Evolutionary conservation across 1,140 invertebrate genomes (phyloP), one percentile per base, ranked within the genome.

Genomic region (Anastrepha obliqua): DNA sequence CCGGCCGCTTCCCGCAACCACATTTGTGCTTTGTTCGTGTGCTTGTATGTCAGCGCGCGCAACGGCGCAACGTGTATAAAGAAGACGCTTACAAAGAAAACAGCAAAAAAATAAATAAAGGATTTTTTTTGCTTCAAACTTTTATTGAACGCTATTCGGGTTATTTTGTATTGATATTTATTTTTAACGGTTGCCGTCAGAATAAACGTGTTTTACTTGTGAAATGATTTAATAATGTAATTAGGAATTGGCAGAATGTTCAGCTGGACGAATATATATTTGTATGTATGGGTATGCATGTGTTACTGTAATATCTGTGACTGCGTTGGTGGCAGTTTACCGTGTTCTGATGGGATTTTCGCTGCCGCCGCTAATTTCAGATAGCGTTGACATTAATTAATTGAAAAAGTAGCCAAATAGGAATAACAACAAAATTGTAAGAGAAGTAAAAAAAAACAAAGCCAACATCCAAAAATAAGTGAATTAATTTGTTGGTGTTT

Each of bases 131-230:
- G 3, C 8, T 62, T 60, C 85, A 58, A 62, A 59, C 85, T 60
- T 20, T 11, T 62, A 44, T 86, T 86, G 15, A 17, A 13, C 42
- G 29, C 20, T 86, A 42, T 42, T 39, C 55, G 85, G 20, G 42
- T 7, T 39, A 15, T 59, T 42, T 62, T 20, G 8, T 59, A 87
- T 87, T 65, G 62, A 51, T 87, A 89, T 88, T 91, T 92, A 91
- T 91, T 91, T 91, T 91, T 91, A 91, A 91, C 90, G 89, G 89
- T 89, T 91, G 91, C 89, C 91, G 90, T 90, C 90, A 91, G 90
- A 89, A 58, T 65, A 11, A 87, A 86, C 58, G 59, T 88, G 88
- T 42, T 86, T 87, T 87, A 70, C 20, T 42, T 62, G 87, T 62
- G 59, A 74, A 62, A 60, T 88, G 88, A 70, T 86, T 59, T 86